These are phyloP conservation scores for Tachina fera DNA, from an alignment of 2,888 invertebrate species.

Conservation along the genomic window DNA sequence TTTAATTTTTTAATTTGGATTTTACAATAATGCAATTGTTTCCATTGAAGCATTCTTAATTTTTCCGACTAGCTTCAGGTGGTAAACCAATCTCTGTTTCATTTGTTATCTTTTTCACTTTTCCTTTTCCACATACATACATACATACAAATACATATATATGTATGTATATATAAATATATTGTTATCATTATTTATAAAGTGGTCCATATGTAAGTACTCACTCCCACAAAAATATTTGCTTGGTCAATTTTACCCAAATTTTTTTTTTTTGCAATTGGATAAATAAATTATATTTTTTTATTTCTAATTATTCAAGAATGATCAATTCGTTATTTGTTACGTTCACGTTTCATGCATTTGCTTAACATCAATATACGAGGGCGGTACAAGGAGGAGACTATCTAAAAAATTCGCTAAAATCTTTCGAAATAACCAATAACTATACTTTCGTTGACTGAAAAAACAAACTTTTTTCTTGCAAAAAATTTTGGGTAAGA, in stretches of 20 bases:
- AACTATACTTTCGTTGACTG: no score
- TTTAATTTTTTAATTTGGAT: slow-evolving; percentile 23
- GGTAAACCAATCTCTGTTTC: slow-evolving; percentile 33
- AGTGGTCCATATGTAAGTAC: slow-evolving; percentile 31
- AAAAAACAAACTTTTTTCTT: no score
- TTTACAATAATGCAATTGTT: slow-evolving; percentile 19
- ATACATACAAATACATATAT: not conserved
- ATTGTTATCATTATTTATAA: slow-evolving; percentile 24
- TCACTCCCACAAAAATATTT: slow-evolving; percentile 2
- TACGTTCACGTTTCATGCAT: not conserved
- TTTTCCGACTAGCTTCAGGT: slow-evolving; percentile 53
- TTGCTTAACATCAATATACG: not conserved
- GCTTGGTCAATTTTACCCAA: slow-evolving; percentile 7
- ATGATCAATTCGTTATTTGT: slow-evolving; percentile 35
- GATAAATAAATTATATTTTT: slow-evolving; percentile 29
- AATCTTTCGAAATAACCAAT: no score
- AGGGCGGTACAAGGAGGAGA: not conserved
- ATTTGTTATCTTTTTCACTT: slow-evolving; percentile 4
- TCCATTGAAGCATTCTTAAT: slow-evolving; percentile 4
- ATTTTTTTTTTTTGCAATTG: slow-evolving; percentile 24
- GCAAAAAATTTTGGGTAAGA: no score
- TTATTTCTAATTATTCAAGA: slow-evolving; percentile 25
- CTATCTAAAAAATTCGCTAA: not conserved
- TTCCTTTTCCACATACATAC: not conserved
- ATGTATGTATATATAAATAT: not conserved